Evolutionary conservation across 2,888 invertebrate species (phyloP).

Genomic region (Andricus curvator): DNA sequence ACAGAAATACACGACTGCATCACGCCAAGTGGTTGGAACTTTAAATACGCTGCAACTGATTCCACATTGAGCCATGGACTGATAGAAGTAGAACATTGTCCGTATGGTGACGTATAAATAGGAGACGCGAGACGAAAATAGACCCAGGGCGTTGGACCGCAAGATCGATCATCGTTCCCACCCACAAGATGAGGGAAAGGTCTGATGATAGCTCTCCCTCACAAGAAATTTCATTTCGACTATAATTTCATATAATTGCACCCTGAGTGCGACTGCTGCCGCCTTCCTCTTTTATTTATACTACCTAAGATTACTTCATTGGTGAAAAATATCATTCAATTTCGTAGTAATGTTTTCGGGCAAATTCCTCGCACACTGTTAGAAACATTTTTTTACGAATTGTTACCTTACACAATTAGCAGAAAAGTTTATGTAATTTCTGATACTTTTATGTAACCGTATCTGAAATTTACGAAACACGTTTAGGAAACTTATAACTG

Average conservation of each 20-base stretch:
- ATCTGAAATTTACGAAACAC: too few relatives aligned
- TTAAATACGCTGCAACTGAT: slow-evolving; percentile 64
- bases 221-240: slow-evolving; percentile 23
- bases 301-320: too few relatives aligned
- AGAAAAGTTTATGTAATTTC: too few relatives aligned
- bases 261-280: neutral
- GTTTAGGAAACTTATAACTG: too few relatives aligned
- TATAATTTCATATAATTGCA: slow-evolving; percentile 16
- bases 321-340: too few relatives aligned
- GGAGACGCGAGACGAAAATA: slow-evolving; percentile 68
- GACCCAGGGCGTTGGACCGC: slow-evolving; percentile 72
- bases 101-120: slow-evolving; percentile 72
- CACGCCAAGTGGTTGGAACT: slow-evolving; percentile 62
- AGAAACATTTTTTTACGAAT: too few relatives aligned
- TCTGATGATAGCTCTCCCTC: slow-evolving; percentile 29
- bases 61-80: slow-evolving; percentile 58
- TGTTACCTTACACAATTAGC: too few relatives aligned
- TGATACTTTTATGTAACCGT: too few relatives aligned
- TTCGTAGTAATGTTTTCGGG: too few relatives aligned
- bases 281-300: neutral
- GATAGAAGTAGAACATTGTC: slow-evolving; percentile 75
- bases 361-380: too few relatives aligned
- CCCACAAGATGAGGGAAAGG: slow-evolving; percentile 32
- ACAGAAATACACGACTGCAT: slow-evolving; percentile 65
- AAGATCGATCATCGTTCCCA: slow-evolving; percentile 63